Base-by-base conservation (phyloP, 2,888 invertebrate species). In the Apotomis capreana region DNA sequence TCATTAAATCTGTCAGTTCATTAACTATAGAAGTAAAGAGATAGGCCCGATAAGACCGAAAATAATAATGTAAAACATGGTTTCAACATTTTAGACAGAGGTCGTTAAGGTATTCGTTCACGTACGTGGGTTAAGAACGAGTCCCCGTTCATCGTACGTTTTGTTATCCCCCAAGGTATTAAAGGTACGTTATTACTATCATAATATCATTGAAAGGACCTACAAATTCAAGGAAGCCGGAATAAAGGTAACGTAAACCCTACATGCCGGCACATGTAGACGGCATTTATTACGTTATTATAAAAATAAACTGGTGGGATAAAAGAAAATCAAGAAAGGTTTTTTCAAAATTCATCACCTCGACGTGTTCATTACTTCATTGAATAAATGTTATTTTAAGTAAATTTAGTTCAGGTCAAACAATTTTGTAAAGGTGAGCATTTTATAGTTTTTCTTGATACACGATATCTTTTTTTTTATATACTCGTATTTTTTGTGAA, bases 181-280 rank as follows among this genome's bases (percentile, higher is more conserved):
- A 67, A 57, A 67, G 36, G 26, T n/a, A 49, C 46, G 46, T 65
- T 49, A 57, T 65, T 65, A 58, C 62, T 62, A 51, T 62, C 12
- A n/a, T 51, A 58, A 51, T 62, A 62, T 62, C 12, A 51, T 51
- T 36, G 51, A 36, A 57, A 49, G 57, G 36, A 3, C 49, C 58
- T 57, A 67, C 65, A 36, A 46, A 49, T 67, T 49, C 65, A 67
- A 58, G 57, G 46, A 58, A 67, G 46, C 65, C 57, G 8, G 15
- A 58, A 37, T 67, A 36, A 57, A 49, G 49, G 46, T 49, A 67
- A 67, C 26, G 49, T 36, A 44, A 46, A 10, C 44, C 26, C 40
- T 46, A 12, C 26, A 44, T 64, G 44, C 37, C 40, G 54, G 2
- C 26, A 2, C 26, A 55, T 55, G 64, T 15, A 65, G 57, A 13